These are phyloP conservation scores for Protobothrops mucrosquamatus DNA, from an alignment of 2,113 vertebrate genomes.

Conservation along the genomic window DNA sequence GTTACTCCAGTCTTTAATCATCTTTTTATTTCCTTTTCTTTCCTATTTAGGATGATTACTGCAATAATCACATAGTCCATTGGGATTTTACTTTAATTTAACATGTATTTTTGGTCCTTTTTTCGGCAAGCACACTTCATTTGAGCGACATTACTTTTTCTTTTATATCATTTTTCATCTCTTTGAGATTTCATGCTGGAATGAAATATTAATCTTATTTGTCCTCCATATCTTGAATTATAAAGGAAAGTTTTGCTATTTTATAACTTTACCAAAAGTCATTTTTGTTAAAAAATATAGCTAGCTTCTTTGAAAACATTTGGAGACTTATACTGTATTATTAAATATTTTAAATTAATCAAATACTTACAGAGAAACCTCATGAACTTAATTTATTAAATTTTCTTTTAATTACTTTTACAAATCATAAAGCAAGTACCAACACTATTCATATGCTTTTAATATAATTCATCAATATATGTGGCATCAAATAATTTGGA, in stretches of 20 bases:
- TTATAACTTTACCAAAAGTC: slow-evolving; percentile 33
- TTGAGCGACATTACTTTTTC: neutral
- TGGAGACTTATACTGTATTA: slow-evolving; percentile 13
- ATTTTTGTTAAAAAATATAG: slow-evolving; percentile 21
- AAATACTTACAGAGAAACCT: slow-evolving; percentile 15
- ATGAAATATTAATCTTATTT: neutral
- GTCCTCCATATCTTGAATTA: neutral
- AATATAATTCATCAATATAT: neutral
- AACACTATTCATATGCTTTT: neutral
- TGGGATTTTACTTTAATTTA: slow-evolving; percentile 40
- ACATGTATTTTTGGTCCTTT: neutral
- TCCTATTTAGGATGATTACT: slow-evolving; percentile 19
- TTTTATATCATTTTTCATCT: neutral
- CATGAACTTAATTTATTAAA: neutral
- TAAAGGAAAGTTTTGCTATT: slow-evolving; percentile 4
- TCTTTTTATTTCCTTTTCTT: neutral
- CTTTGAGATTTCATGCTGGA: neutral
- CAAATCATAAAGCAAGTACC: neutral
- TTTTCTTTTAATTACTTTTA: neutral
- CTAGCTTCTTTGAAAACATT: slow-evolving; percentile 14
- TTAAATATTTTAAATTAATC: slow-evolving; percentile 12
- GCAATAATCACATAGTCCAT: slow-evolving; percentile 1
- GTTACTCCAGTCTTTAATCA: slow-evolving; percentile 2
- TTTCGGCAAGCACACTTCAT: neutral
- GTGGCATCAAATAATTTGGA: neutral